These are phyloP conservation scores for Rhamphomyia laevipes DNA, from an alignment of 2,888 invertebrate genomes.

Conservation along the genomic window DNA sequence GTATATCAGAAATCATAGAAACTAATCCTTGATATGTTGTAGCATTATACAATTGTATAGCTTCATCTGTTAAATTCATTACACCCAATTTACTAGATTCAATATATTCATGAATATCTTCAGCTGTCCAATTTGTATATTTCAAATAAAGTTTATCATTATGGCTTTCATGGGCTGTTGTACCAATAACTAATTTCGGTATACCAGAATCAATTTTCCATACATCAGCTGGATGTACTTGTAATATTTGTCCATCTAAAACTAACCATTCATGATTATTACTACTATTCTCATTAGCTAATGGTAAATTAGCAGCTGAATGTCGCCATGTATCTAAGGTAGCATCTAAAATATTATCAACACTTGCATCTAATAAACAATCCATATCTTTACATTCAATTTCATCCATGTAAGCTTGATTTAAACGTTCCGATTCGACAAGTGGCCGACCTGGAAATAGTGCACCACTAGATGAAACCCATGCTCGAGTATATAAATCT, in stretches of 20 bases:
- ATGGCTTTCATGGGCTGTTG: slow-evolving; percentile 61
- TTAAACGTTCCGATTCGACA: slow-evolving; percentile 47
- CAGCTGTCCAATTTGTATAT: slow-evolving; percentile 53
- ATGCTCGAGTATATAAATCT: slow-evolving; percentile 60
- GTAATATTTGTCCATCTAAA: slow-evolving; percentile 57
- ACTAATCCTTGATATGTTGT: slow-evolving; percentile 57
- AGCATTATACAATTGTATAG: slow-evolving; percentile 53
- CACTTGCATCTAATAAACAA: slow-evolving; percentile 45
- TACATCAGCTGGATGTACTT: slow-evolving; percentile 51
- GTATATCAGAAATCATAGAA: slow-evolving; percentile 63
- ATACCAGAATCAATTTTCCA: slow-evolving; percentile 43
- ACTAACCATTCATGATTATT: slow-evolving; percentile 62
- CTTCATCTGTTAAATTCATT: slow-evolving; percentile 48
- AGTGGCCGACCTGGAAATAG: slow-evolving; percentile 56
- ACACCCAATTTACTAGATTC: slow-evolving; percentile 45
- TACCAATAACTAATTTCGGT: slow-evolving; percentile 53
- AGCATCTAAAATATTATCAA: slow-evolving; percentile 49
- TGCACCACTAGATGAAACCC: slow-evolving; percentile 69
- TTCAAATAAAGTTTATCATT: slow-evolving; percentile 48
- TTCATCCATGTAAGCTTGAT: slow-evolving; percentile 47
- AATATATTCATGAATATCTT: slow-evolving; percentile 51
- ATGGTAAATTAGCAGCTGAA: slow-evolving; percentile 44
- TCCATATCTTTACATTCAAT: slow-evolving; percentile 45
- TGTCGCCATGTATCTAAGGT: slow-evolving; percentile 64
- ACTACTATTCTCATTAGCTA: slow-evolving; percentile 42